Base-by-base conservation (phyloP, 2,797 vertebrate genomes). In the Leucoraja ocellata region DNA sequence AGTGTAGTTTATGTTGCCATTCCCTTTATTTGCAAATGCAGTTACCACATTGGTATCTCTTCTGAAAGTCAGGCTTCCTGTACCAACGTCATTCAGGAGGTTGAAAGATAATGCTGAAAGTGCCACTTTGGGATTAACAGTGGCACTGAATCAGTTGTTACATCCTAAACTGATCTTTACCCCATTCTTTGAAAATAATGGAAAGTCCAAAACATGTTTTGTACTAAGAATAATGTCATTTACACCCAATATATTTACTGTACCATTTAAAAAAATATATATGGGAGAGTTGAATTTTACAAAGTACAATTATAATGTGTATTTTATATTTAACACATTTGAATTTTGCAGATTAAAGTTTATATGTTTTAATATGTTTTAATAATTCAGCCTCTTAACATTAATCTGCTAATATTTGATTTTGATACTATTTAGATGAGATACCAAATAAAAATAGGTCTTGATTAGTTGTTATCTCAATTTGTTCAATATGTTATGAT, bases 291-390 rank as follows among this genome's bases (percentile, higher is more conserved):
- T 14, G 13, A 46, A 28, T n/a, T 92, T 76, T 73, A 28, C 25
- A 68, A 91, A 91, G 63, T 91, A 91, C 90, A 91, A 74, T 74
- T 54, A 36, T 92, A 76, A 76, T 25, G 18, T 92, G 21, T 54
- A 73, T 74, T 73, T 92, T 92, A 92, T 92, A 92, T 74, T 92
- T 92, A 39, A 88, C 61, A 61, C 28, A 28, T 46, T 46, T 76
- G 90, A 74, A 92, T 92, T 92, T 92, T 92, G 39, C 76, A 76
- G 68, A 54, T 92, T 74, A 71, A 91, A 92, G 39, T 58, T 74
- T 92, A 74, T 92, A 76, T 76, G 25, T 74, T 74, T 88, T 88
- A 88, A 74, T 92, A 76, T 76, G 25, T 74, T 74, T 88, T 68
- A 88, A 68, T 71, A 54, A 92, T 54, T 54, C 68, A 58, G 71